Evolutionary conservation across 2,113 vertebrate species (phyloP).

Genomic region (Aepyceros melampus): DNA sequence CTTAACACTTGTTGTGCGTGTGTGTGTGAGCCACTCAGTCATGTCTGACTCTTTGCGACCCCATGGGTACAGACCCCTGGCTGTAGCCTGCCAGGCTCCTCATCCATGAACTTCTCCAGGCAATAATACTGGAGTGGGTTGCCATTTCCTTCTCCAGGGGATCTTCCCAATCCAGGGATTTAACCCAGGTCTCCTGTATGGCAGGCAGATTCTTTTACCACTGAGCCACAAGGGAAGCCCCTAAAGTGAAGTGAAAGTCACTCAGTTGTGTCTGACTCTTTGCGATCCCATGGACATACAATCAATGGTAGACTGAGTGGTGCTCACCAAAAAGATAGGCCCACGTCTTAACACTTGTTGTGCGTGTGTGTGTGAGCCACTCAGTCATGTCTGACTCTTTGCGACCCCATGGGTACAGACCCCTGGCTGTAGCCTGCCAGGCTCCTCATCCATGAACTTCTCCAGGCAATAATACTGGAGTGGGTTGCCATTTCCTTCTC

Average conservation of each 20-base stretch:
- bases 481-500: neutral
- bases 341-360: neutral
- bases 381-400: neutral
- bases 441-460: neutral
- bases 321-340: neutral
- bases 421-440: neutral
- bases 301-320: neutral
- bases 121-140: neutral
- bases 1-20: neutral
- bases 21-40: rapidly evolving
- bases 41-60: neutral
- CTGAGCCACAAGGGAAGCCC: neutral
- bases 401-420: neutral
- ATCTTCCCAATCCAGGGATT: neutral
- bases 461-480: neutral
- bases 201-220: neutral
- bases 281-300: neutral
- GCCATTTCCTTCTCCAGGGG: neutral
- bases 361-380: rapidly evolving
- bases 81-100: neutral
- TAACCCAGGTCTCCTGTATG: neutral
- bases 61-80: neutral
- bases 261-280: neutral
- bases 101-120: neutral
- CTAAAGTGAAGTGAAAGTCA: neutral